These are phyloP conservation scores for Lutjanus argentimaculatus DNA, from an alignment of 2,797 vertebrate species.

Conservation along the genomic window DNA sequence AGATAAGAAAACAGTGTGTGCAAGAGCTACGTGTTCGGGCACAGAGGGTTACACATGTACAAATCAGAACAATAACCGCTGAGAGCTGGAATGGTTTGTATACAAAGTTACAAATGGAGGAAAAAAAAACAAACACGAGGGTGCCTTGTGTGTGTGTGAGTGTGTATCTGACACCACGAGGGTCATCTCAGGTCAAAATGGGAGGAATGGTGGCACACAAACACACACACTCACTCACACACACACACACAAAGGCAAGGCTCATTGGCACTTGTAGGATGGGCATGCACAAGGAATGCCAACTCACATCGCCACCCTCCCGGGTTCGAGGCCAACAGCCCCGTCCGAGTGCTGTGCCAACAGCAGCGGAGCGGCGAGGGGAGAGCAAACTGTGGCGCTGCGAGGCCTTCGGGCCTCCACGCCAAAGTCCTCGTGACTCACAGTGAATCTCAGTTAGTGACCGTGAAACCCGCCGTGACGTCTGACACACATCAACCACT, in stretches of 20 bases:
- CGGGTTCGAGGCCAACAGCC: conserved; percentile 5
- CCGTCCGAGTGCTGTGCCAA: conserved; percentile 21
- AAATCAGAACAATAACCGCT: neutral
- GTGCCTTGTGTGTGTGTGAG: neutral
- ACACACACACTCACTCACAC: conserved; percentile 16
- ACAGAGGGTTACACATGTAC: conserved; percentile 29
- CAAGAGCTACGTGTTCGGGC: conserved; percentile 38
- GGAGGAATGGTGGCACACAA: conserved; percentile 22
- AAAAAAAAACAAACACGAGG: neutral
- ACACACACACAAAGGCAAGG: conserved; percentile 44
- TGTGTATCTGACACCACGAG: neutral
- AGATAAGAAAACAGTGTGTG: conserved; percentile 24
- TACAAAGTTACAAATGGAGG: neutral
- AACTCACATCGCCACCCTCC: conserved; percentile 13
- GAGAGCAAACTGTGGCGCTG: neutral
- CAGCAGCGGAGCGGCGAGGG: neutral
- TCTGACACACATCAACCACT: neutral
- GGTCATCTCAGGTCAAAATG: conserved; percentile 45
- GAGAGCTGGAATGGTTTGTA: conserved; percentile 31
- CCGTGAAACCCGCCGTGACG: neutral
- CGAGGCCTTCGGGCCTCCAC: neutral
- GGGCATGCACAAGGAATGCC: conserved; percentile 47
- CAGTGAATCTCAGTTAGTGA: neutral
- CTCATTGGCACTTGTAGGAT: conserved; percentile 51
- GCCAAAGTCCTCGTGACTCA: conserved; percentile 5